These are phyloP conservation scores for Bovichtus variegatus DNA, from an alignment of 2,797 vertebrate species.

Conservation along the genomic window DNA sequence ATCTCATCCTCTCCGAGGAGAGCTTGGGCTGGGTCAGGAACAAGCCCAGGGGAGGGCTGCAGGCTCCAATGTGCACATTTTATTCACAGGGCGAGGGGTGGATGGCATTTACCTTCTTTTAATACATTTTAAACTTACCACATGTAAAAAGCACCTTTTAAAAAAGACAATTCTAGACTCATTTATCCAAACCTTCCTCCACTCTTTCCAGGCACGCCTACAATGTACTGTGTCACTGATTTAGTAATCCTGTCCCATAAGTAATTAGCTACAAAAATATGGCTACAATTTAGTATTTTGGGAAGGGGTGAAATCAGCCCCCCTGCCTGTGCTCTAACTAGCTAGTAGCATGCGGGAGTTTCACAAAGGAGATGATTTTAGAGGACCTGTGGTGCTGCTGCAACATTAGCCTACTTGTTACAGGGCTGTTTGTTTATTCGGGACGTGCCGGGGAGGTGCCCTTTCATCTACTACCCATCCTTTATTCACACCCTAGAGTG, in stretches of 20 bases:
- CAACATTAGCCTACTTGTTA: constrained; percentile 26
- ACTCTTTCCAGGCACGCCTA: not conserved
- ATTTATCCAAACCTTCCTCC: too few relatives aligned
- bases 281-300: not conserved
- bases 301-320: not conserved
- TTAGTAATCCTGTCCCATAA: not conserved
- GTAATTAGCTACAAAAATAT: constrained; percentile 8
- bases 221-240: not conserved
- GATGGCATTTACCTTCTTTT: not conserved
- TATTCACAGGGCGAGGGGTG: not conserved
- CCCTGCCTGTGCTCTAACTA: not conserved
- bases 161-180: not conserved
- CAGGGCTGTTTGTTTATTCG: constrained; percentile 32
- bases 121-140: not conserved
- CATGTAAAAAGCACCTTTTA: not conserved
- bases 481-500: constrained; percentile 20
- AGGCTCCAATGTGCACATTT: not conserved
- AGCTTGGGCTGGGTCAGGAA: constrained; percentile 35
- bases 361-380: not conserved
- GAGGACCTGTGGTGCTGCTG: constrained; percentile 23
- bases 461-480: constrained; percentile 36
- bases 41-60: constrained; percentile 5
- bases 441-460: constrained; percentile 57
- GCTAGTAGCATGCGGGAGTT: not conserved
- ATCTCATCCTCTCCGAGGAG: not conserved